Evolutionary conservation across 2,113 vertebrate species (phyloP).

Genomic region (Campylomormyrus tamandua): DNA sequence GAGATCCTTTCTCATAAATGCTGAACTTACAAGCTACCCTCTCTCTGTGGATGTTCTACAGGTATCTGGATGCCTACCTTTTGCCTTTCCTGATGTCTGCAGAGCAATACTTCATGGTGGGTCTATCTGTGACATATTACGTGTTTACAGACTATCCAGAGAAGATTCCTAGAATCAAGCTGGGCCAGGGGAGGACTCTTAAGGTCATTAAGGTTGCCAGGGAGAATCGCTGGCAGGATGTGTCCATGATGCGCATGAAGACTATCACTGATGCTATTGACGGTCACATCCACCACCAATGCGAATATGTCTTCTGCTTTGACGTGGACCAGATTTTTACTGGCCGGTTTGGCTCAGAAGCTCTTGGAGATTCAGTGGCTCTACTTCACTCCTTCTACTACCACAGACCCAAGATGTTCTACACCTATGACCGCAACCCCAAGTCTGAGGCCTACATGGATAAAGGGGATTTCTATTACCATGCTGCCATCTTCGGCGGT

Average conservation of each 20-base stretch:
- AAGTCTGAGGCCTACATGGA: slow-evolving; percentile 54
- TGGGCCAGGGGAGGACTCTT: slow-evolving; percentile 40
- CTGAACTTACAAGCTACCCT: background rate
- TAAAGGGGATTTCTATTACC: slow-evolving; percentile 65
- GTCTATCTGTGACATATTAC: slow-evolving; percentile 58
- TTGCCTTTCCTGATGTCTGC: slow-evolving; percentile 54
- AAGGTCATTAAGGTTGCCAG: slow-evolving; percentile 39
- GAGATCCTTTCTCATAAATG: background rate
- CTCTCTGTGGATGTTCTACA: slow-evolving; percentile 15
- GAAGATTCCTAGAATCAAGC: slow-evolving; percentile 41
- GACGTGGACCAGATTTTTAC: slow-evolving; percentile 64
- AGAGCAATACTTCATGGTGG: slow-evolving; percentile 63
- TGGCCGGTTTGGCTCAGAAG: slow-evolving; percentile 57
- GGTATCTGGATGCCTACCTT: slow-evolving; percentile 58
- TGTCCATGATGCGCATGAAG: slow-evolving; percentile 68
- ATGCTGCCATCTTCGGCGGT: slow-evolving; percentile 67
- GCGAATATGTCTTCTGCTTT: slow-evolving; percentile 58
- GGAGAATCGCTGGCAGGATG: slow-evolving; percentile 63
- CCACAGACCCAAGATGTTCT: slow-evolving; percentile 35
- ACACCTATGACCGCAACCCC: slow-evolving; percentile 54
- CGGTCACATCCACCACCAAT: slow-evolving; percentile 42
- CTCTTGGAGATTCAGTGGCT: slow-evolving; percentile 60
- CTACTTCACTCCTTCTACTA: slow-evolving; percentile 65
- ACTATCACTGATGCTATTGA: slow-evolving; percentile 47
- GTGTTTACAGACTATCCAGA: slow-evolving; percentile 60